phyloP scores from a whole-genome alignment of 2,888 invertebrate species.

The Nephrotoma guestfalica region DNA sequence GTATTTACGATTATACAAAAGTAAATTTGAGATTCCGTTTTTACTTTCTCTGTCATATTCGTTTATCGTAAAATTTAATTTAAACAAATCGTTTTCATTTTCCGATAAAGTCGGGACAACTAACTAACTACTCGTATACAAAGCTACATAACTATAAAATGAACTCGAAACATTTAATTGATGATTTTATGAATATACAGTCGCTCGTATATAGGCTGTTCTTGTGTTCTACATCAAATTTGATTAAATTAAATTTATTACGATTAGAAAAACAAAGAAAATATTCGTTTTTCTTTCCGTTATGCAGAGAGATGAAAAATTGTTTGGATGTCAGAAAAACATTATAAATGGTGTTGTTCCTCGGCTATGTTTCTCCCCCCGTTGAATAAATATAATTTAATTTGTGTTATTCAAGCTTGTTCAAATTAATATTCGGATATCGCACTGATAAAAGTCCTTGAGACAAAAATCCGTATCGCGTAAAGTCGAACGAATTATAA shows the following conservation, averaged over 20 bases:
- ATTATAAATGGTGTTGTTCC: not conserved
- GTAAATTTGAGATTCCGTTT: too few species aligned
- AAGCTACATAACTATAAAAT: not conserved
- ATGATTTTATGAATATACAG: not conserved
- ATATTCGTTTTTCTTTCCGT: not conserved
- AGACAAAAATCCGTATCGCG: not conserved
- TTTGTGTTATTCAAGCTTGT: too few species aligned
- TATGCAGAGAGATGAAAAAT: not conserved
- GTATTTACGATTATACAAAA: too few species aligned
- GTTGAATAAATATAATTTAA: not conserved
- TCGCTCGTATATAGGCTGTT: not conserved
- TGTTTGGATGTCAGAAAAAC: not conserved
- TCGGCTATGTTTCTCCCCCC: not conserved
- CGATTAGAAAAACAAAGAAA: not conserved
- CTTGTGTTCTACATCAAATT: not conserved
- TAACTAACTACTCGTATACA: too few species aligned
- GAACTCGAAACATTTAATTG: not conserved
- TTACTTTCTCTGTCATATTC: not conserved
- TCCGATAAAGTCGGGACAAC: not conserved
- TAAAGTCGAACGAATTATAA: not conserved
- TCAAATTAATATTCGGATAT: too few species aligned
- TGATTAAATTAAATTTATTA: not conserved
- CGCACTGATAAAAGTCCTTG: not conserved
- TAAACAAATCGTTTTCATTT: not conserved
- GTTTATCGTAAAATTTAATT: not conserved